Evolutionary conservation across 2,113 vertebrate genomes (phyloP), one percentile per base, ranked within the genome.

Genomic region (Mastomys natalensis): DNA sequence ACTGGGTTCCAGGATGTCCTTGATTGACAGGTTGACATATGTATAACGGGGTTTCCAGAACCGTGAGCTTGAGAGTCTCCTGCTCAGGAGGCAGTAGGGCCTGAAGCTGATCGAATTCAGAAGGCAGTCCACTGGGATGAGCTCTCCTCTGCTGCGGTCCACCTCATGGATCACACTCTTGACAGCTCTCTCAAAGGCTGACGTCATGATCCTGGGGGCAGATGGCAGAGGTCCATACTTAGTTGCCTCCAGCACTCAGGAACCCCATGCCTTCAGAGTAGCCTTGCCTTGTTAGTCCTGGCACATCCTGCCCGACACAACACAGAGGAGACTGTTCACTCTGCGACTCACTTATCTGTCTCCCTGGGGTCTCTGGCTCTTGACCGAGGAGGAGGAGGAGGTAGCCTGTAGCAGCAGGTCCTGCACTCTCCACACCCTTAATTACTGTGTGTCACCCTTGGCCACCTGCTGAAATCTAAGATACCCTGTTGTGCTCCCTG

Each of bases 31-130:
- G 78, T 97, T 89, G 78, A 95, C 22, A 15, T 17, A 43, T 0
- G 0, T 4, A 34, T 96, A 98, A 7, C 2, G 94, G 0, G 60
- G 7, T 68, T 31, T 96, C 85, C 92, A 96, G 96, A 97, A 98
- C 73, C 19, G 4, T 0, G 94, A 94, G 0, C 12, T 51, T 0
- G 73, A 40, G 45, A 15, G 24, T 58, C 66, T 97, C 74, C 78
- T 95, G 51, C 64, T 1, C 29, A 98, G 7, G 40, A 98, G 91
- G 86, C n/a, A 31, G 87, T 97, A 98, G 88, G 96, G 98, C 91
- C 21, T 87, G 94, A 97, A 97, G 91, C 81, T 16, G 55, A 48
- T 1, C 0, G 97, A 87, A 16, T 22, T 97, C 48, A 3, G 24
- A 19, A 97, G 95, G 74, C 95, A 97, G 62, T 68, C 21, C 89